These are phyloP conservation scores for Gobio occitaniae DNA, from an alignment of 2,797 vertebrate species.

Conservation along the genomic window DNA sequence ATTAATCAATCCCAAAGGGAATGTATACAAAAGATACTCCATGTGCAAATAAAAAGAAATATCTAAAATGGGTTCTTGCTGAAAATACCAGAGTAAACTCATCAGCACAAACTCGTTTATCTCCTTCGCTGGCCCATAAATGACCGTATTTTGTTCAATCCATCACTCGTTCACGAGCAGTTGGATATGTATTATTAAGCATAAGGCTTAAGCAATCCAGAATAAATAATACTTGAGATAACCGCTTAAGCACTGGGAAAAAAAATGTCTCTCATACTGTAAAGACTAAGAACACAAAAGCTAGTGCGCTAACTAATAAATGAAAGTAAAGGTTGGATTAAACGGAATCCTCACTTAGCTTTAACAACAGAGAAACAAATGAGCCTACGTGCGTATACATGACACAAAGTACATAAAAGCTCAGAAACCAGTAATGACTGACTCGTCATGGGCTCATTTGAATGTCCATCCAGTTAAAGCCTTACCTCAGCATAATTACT, in stretches of 20 bases:
- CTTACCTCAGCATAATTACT: conserved; percentile 14
- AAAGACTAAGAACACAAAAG: conserved; percentile 48
- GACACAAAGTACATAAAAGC: conserved; percentile 16
- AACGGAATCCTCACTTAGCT: conserved; percentile 29
- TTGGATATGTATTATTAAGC: conserved; percentile 50
- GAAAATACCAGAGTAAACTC: not conserved
- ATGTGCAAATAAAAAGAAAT: not conserved
- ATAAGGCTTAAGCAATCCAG: conserved; percentile 52
- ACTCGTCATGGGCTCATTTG: conserved; percentile 6
- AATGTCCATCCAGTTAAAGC: not conserved
- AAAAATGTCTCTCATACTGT: conserved; percentile 16
- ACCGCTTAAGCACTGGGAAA: conserved; percentile 47
- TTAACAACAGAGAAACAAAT: conserved; percentile 33
- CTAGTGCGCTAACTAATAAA: conserved; percentile 42
- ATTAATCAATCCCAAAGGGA: conserved; percentile 13
- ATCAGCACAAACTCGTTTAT: conserved; percentile 2
- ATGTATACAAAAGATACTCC: not conserved
- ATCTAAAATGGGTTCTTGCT: too few relatives aligned
- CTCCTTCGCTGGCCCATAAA: conserved; percentile 31
- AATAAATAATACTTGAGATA: conserved; percentile 53
- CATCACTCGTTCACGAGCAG: conserved; percentile 22
- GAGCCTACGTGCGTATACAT: conserved; percentile 15
- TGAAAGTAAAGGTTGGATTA: conserved; percentile 14
- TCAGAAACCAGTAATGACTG: conserved; percentile 10
- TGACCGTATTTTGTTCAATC: conserved; percentile 12